These are phyloP conservation scores for Drosophila meridionalis DNA, from an alignment of 2,888 invertebrate species.

Conservation along the genomic window DNA sequence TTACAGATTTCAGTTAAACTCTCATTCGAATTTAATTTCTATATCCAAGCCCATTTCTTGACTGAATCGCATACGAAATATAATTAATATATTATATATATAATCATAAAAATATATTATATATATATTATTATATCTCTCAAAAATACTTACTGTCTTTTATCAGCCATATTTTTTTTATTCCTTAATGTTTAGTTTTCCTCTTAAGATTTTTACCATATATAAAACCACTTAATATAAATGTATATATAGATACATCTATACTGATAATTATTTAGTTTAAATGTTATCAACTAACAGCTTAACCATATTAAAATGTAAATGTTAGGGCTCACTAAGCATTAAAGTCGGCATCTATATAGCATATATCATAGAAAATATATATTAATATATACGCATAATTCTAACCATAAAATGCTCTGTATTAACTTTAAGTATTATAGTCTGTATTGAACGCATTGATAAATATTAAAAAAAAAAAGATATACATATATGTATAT, in stretches of 20 bases:
- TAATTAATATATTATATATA: too few species aligned
- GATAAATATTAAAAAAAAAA: conserved; percentile 13
- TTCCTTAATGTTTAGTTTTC: not conserved
- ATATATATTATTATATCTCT: too few species aligned
- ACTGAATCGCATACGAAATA: not conserved
- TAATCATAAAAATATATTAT: too few species aligned
- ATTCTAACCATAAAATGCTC: conserved; percentile 46
- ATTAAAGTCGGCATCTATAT: conserved; percentile 31
- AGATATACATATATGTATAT: conserved; percentile 23
- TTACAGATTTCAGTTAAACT: not conserved
- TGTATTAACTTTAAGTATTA: conserved; percentile 44
- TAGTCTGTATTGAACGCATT: conserved; percentile 36
- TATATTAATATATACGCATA: conserved; percentile 24
- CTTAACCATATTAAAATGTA: conserved; percentile 47
- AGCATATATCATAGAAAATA: conserved; percentile 28
- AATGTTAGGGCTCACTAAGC: conserved; percentile 50
- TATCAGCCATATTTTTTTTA: not conserved
- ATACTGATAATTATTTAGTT: conserved; percentile 29
- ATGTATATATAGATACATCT: conserved; percentile 62
- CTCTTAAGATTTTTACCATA: conserved; percentile 5
- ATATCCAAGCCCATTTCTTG: not conserved
- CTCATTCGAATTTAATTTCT: conserved; percentile 1
- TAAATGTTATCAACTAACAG: conserved; percentile 28
- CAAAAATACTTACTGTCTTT: not conserved
- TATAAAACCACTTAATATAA: conserved; percentile 5